Percentiles rank a stretch among this genome's conserved stretches.
Evolutionary conservation across 1,140 invertebrate genomes (phyloP).

Genomic region (Drosophila insularis): DNA sequence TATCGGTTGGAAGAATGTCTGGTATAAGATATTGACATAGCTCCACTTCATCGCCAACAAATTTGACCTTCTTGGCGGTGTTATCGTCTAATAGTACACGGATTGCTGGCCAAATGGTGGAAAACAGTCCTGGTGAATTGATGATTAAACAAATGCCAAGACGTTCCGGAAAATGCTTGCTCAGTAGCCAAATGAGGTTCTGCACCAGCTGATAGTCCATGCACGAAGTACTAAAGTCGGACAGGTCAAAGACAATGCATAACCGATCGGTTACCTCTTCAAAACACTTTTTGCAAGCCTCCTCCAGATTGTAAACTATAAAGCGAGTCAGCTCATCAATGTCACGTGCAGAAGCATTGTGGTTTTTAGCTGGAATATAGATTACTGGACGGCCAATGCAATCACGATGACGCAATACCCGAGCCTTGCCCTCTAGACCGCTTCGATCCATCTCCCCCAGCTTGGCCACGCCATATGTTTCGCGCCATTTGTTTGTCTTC

Average conservation of each 20-base stretch:
- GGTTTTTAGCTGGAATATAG: conserved; percentile 90
- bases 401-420: conserved; percentile 87
- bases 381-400: conserved; percentile 88
- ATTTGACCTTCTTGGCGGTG: conserved; percentile 88
- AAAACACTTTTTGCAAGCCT: conserved; percentile 89
- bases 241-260: conserved; percentile 90
- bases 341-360: conserved; percentile 87
- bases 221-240: conserved; percentile 87
- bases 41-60: conserved; percentile 87
- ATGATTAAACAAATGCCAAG: conserved; percentile 88
- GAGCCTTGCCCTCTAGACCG: conserved; percentile 86
- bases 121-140: conserved; percentile 88
- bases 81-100: conserved; percentile 90
- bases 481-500: conserved; percentile 91
- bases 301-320: conserved; percentile 89
- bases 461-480: conserved; percentile 87
- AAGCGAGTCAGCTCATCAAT: conserved; percentile 90
- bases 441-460: conserved; percentile 84
- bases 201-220: conserved; percentile 91
- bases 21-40: conserved; percentile 89
- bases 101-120: conserved; percentile 89
- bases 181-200: conserved; percentile 89
- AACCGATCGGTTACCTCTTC: conserved; percentile 90
- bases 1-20: conserved; percentile 88
- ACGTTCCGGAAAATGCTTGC: conserved; percentile 89